These are phyloP conservation scores for Porites lutea DNA, from an alignment of 64 coral and sea anemone species.

Conservation along the genomic window DNA sequence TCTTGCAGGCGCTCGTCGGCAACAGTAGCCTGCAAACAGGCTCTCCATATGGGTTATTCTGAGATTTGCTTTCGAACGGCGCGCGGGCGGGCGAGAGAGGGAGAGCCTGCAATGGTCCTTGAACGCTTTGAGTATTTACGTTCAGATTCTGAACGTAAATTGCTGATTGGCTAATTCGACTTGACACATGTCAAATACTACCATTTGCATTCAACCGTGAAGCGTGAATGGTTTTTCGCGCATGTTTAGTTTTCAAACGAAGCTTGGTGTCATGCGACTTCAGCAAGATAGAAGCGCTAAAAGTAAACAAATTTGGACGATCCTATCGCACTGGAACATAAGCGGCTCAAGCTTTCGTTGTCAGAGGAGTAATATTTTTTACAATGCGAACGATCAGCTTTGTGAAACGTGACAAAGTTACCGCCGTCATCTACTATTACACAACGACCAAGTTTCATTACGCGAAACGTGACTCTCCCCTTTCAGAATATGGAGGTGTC, in stretches of 20 bases:
- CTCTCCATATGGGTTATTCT: no score
- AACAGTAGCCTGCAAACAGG: no score
- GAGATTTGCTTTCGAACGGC: not conserved
- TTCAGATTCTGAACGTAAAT: constrained; percentile 6
- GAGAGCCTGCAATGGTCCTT: not conserved
- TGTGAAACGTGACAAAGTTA: no score
- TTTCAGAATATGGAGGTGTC: no score
- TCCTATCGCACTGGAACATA: no score
- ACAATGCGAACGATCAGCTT: no score
- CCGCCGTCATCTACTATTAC: no score
- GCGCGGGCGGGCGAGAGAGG: not conserved
- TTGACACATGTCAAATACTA: constrained; percentile 1
- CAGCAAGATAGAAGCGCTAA: not conserved
- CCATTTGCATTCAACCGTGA: no score
- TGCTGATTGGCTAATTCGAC: not conserved
- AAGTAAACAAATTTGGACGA: not conserved
- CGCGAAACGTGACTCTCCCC: not conserved
- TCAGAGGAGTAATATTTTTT: not conserved
- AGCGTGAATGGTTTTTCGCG: no score
- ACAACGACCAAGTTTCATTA: no score
- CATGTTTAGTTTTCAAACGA: no score
- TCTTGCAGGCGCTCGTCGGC: no score
- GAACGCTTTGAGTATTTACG: not conserved
- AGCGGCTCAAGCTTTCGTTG: not conserved
- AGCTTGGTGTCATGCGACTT: not conserved